phyloP scores from a whole-genome alignment of 2,797 vertebrate species.

The Cyprinodon diabolis region DNA sequence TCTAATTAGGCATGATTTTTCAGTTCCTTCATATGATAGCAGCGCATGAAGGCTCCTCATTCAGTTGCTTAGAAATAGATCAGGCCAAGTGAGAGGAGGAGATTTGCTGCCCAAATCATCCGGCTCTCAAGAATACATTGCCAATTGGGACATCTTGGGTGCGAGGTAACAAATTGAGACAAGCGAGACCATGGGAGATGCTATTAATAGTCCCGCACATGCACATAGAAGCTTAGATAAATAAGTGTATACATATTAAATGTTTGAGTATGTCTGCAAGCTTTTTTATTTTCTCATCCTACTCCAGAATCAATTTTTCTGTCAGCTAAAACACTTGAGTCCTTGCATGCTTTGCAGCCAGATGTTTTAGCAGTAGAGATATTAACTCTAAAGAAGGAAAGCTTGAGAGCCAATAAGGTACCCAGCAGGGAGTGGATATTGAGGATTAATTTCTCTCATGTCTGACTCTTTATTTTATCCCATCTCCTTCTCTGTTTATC shows the following conservation, averaged over 20 bases:
- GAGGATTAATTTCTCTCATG: constrained; percentile 82
- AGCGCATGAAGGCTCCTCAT: constrained; percentile 50
- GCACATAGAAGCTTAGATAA: constrained; percentile 21
- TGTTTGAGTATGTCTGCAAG: constrained; percentile 76
- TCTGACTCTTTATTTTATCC: constrained; percentile 66
- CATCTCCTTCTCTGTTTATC: constrained; percentile 47
- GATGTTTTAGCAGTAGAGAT: constrained; percentile 76
- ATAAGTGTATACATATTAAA: constrained; percentile 44
- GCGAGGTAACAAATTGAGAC: constrained; percentile 67
- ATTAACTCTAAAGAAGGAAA: constrained; percentile 81
- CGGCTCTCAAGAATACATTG: constrained; percentile 54
- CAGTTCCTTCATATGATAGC: constrained; percentile 68
- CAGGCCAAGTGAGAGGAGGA: constrained; percentile 60
- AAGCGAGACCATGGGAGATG: constrained; percentile 59
- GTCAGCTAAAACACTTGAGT: constrained; percentile 80
- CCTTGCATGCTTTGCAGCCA: constrained; percentile 75
- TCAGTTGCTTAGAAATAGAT: constrained; percentile 55
- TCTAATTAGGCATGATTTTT: constrained; percentile 82
- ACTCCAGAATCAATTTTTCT: constrained; percentile 66
- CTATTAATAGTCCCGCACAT: constrained; percentile 65
- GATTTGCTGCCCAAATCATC: constrained; percentile 60
- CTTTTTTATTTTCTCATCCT: constrained; percentile 68
- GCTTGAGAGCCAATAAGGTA: constrained; percentile 81
- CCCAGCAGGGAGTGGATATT: constrained; percentile 79
- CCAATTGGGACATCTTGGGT: constrained; percentile 66